phyloP scores from a whole-genome alignment of 1,140 invertebrate genomes.

The Meloidogyne floridensis region DNA sequence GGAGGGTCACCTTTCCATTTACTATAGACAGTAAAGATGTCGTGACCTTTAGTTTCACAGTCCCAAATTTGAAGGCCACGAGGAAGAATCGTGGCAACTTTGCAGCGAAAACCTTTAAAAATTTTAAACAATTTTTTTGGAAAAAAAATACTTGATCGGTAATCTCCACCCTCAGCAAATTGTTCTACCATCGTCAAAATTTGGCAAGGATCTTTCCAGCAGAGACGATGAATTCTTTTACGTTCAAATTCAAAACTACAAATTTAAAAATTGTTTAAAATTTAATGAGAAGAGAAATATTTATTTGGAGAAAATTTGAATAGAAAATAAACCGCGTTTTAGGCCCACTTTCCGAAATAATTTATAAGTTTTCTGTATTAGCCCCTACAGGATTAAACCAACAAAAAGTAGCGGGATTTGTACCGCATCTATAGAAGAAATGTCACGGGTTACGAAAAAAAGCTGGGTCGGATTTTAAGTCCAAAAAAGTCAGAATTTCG shows the following conservation, averaged over 20 bases:
- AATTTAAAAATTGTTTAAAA: neutral
- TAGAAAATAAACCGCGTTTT: neutral
- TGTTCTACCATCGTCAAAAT: conserved; percentile 61
- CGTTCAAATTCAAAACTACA: conserved; percentile 55
- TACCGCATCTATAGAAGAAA: too few relatives aligned
- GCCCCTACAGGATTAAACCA: too few relatives aligned
- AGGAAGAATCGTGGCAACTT: conserved; percentile 54
- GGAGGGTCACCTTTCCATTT: conserved; percentile 61
- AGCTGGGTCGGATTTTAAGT: too few relatives aligned
- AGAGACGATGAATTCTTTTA: conserved; percentile 47
- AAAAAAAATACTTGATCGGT: conserved; percentile 38
- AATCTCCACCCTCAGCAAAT: conserved; percentile 61
- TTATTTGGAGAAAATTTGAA: too few relatives aligned
- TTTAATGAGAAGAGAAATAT: too few relatives aligned
- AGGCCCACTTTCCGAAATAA: neutral
- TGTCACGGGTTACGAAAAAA: too few relatives aligned
- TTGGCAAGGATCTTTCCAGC: conserved; percentile 49
- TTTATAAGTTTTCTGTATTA: too few relatives aligned
- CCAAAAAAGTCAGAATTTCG: too few relatives aligned
- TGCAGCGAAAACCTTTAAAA: conserved; percentile 48
- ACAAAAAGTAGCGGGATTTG: too few relatives aligned
- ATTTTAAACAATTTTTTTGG: neutral
- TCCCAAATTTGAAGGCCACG: conserved; percentile 59
- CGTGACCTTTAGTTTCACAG: conserved; percentile 60
- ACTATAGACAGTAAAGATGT: conserved; percentile 58